Conservation (phyloP, 2,888 invertebrate species). For the Drosophila flavopinicola region DNA sequence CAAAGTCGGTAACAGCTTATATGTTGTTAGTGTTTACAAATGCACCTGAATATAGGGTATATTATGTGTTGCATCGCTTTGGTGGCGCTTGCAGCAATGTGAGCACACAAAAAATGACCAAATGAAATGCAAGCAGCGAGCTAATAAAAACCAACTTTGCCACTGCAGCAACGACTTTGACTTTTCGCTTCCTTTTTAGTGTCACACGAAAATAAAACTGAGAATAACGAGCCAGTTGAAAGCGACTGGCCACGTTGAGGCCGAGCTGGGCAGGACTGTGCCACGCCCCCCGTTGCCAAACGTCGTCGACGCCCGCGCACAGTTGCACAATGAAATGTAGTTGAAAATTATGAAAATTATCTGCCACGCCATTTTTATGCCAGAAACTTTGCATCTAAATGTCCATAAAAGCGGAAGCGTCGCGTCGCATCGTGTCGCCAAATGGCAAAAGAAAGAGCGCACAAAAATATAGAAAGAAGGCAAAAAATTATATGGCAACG, state of each 20-base stretch:
- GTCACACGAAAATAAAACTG: slow-evolving; percentile 73
- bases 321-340: slow-evolving; percentile 78
- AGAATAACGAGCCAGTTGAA: slow-evolving; percentile 65
- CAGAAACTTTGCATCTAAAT: slow-evolving; percentile 81
- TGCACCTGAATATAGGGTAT: slow-evolving; percentile 5
- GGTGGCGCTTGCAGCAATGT: slow-evolving; percentile 19
- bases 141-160: slow-evolving; percentile 73
- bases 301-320: slow-evolving; percentile 61
- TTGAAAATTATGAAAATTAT: slow-evolving; percentile 80
- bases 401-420: slow-evolving; percentile 77
- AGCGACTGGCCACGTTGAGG: slow-evolving; percentile 36
- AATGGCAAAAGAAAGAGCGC: slow-evolving; percentile 46
- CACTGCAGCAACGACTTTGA: slow-evolving; percentile 53
- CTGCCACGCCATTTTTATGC: slow-evolving; percentile 79
- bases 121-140: slow-evolving; percentile 52
- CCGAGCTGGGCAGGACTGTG: slow-evolving; percentile 11
- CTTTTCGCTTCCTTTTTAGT: slow-evolving; percentile 70
- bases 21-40: too few relatives aligned
- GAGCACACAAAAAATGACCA: slow-evolving; percentile 50
- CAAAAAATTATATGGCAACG: slow-evolving; percentile 23
- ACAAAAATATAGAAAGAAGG: slow-evolving; percentile 9
- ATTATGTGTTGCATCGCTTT: neutral
- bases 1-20: too few relatives aligned
- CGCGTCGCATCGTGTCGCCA: slow-evolving; percentile 64
- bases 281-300: slow-evolving; percentile 51